Conservation (phyloP, 2,113 vertebrate genomes). For the Romanogobio albipinnatus region DNA sequence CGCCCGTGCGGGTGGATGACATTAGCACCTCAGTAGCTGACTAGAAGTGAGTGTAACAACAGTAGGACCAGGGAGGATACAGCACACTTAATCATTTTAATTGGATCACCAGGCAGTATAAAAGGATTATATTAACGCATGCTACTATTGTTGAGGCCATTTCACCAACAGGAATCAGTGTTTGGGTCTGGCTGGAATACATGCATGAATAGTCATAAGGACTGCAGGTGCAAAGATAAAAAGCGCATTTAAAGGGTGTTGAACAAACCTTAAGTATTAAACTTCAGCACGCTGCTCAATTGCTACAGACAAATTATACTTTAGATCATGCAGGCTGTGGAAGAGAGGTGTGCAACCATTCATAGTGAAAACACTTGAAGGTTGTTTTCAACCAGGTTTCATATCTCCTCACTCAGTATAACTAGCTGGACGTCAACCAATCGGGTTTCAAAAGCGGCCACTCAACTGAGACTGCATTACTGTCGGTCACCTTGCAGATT, state of each 20-base stretch:
- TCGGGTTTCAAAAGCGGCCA: too few species aligned
- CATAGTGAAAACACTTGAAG: too few species aligned
- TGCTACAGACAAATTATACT: background rate
- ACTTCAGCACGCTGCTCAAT: background rate
- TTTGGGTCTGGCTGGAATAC: background rate
- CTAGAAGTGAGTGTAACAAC: slow-evolving; percentile 14
- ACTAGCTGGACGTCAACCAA: too few species aligned
- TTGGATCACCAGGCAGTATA: slow-evolving; percentile 23
- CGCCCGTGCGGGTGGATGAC: background rate
- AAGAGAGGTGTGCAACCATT: background rate
- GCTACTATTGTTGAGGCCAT: background rate
- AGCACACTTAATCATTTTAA: slow-evolving; percentile 35
- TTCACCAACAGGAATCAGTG: background rate
- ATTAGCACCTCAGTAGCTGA: slow-evolving; percentile 25
- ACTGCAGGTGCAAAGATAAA: slow-evolving; percentile 16
- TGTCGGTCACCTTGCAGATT: too few species aligned
- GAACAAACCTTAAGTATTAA: background rate
- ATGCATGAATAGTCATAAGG: slow-evolving; percentile 33
- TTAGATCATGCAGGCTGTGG: background rate
- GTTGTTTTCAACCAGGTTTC: too few species aligned
- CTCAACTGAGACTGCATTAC: too few species aligned
- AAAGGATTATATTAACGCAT: slow-evolving; percentile 15
- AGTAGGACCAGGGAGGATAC: background rate
- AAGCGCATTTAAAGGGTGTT: background rate
- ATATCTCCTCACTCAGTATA: too few species aligned